Evolutionary conservation across 1,140 invertebrate species (phyloP).

Genomic region (Bombus impatiens): DNA sequence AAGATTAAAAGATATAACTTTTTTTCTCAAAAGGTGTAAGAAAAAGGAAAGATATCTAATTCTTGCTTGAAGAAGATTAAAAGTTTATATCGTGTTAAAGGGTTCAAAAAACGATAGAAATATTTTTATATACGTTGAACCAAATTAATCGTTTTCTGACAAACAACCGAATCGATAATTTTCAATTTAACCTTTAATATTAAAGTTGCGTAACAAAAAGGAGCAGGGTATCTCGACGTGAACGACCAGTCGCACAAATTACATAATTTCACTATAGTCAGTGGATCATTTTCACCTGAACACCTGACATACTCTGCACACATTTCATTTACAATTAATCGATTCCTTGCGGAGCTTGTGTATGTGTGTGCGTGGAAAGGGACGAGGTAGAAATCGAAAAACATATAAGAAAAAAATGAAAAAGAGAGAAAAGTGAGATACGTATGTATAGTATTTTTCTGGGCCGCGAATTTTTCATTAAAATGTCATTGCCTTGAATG

Average conservation of each 20-base stretch:
- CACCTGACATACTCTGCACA: constrained; percentile 13
- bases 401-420: not conserved
- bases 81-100: not conserved
- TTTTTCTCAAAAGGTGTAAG: not conserved
- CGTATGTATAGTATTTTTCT: constrained; percentile 47
- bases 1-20: not conserved
- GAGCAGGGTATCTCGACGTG: not conserved
- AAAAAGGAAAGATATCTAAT: not conserved
- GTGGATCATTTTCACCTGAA: constrained; percentile 10
- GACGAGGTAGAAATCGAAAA: not conserved
- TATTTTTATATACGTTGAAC: not conserved
- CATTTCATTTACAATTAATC: constrained; percentile 39
- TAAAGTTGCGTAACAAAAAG: not conserved
- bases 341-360: constrained; percentile 24
- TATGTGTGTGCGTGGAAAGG: constrained; percentile 22
- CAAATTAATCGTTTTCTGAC: not conserved
- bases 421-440: not conserved
- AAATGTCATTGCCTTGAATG: constrained; percentile 12
- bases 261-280: constrained; percentile 14
- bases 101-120: not conserved
- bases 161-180: not conserved
- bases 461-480: constrained; percentile 38
- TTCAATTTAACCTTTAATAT: not conserved
- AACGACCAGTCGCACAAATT: constrained; percentile 2
- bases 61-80: too few species aligned